phyloP scores from a whole-genome alignment of 1,140 invertebrate species.

The Sitophilus oryzae region DNA sequence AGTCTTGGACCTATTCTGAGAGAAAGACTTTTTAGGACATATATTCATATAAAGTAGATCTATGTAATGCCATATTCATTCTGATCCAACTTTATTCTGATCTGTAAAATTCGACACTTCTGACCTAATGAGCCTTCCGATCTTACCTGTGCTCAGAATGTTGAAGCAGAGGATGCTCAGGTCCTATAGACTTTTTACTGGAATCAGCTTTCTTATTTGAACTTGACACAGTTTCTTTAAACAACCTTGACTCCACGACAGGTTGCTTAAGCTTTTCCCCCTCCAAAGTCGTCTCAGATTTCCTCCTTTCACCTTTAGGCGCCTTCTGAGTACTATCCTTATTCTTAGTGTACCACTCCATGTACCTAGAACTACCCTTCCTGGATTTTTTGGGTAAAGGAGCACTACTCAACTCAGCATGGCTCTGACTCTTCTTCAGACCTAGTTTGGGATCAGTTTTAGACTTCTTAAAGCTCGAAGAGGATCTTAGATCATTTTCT shows the following conservation, averaged over 20 bases:
- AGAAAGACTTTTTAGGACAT: no score
- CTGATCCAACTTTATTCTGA: no score
- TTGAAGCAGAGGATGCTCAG: slow-evolving; percentile 61
- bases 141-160: slow-evolving; percentile 69
- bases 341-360: slow-evolving; percentile 62
- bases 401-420: slow-evolving; percentile 36
- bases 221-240: slow-evolving; percentile 31
- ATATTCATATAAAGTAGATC: no score
- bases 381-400: slow-evolving; percentile 53
- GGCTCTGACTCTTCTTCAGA: slow-evolving; percentile 31
- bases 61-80: no score
- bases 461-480: slow-evolving; percentile 6
- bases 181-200: slow-evolving; percentile 32
- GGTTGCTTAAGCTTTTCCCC: slow-evolving; percentile 31
- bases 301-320: slow-evolving; percentile 19
- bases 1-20: no score
- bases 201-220: slow-evolving; percentile 33
- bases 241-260: slow-evolving; percentile 29
- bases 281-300: slow-evolving; percentile 37
- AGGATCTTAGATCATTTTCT: slow-evolving; percentile 29
- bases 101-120: no score
- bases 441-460: background rate
- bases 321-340: slow-evolving; percentile 36
- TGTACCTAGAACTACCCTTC: slow-evolving; percentile 45
- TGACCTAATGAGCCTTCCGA: slow-evolving; percentile 33